phyloP scores from a whole-genome alignment of 2,113 vertebrate species.

The Copsychus sechellarum region DNA sequence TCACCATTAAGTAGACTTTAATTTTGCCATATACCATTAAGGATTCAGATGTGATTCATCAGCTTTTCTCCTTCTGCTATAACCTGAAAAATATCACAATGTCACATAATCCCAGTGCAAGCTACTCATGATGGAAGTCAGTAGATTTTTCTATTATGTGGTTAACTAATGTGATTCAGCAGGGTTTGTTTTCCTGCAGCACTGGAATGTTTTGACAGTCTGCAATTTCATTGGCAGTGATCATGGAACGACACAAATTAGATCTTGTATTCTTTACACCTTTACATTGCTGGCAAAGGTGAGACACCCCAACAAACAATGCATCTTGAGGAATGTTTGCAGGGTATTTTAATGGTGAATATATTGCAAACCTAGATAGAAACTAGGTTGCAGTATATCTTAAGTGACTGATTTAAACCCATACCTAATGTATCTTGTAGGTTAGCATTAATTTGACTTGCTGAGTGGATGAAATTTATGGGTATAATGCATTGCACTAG shows the following conservation, averaged over 20 bases:
- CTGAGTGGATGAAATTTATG: slow-evolving; percentile 79
- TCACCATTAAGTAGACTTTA: slow-evolving; percentile 2
- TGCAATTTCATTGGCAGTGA: slow-evolving; percentile 5
- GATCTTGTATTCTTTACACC: slow-evolving; percentile 54
- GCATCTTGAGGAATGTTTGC: slow-evolving; percentile 69
- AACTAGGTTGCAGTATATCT: slow-evolving; percentile 73
- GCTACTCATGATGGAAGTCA: background rate
- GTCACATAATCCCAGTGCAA: slow-evolving; percentile 17
- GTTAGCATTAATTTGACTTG: slow-evolving; percentile 81
- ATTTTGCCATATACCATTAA: slow-evolving; percentile 4
- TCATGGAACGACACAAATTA: slow-evolving; percentile 55
- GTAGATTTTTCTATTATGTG: slow-evolving; percentile 16
- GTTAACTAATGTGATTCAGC: slow-evolving; percentile 34
- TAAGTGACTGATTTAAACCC: slow-evolving; percentile 79
- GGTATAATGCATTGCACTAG: slow-evolving; percentile 68
- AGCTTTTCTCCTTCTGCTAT: slow-evolving; percentile 15
- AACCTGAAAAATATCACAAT: slow-evolving; percentile 30
- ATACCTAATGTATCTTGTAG: slow-evolving; percentile 77
- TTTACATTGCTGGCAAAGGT: slow-evolving; percentile 53
- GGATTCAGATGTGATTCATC: background rate
- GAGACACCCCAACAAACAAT: slow-evolving; percentile 71
- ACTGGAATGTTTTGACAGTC: slow-evolving; percentile 24
- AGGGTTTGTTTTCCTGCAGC: slow-evolving; percentile 33
- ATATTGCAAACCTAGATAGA: slow-evolving; percentile 73
- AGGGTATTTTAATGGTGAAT: slow-evolving; percentile 59